Conservation (phyloP, 2,113 vertebrate genomes). For the Amblyopsis rosae region DNA sequence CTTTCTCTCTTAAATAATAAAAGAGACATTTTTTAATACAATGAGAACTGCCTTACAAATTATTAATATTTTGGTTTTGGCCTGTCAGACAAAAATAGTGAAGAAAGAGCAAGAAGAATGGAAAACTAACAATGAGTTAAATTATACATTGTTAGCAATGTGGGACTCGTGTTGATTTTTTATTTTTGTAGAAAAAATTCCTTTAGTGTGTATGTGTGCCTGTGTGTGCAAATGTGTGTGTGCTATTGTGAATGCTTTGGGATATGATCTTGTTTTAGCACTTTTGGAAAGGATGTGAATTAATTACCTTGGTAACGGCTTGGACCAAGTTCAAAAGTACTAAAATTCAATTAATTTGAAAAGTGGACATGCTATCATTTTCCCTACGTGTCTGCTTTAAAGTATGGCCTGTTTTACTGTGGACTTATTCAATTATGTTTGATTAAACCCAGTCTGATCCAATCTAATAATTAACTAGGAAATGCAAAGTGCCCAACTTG, state of each 20-base stretch:
- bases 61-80: slow-evolving; percentile 75
- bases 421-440: slow-evolving; percentile 84
- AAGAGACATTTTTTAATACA: slow-evolving; percentile 81
- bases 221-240: background rate
- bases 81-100: slow-evolving; percentile 67
- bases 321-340: slow-evolving; percentile 82
- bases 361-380: slow-evolving; percentile 83
- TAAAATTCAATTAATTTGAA: slow-evolving; percentile 84
- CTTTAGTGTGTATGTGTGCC: background rate
- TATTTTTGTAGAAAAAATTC: slow-evolving; percentile 28
- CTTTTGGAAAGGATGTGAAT: slow-evolving; percentile 73
- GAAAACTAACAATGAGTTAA: slow-evolving; percentile 68
- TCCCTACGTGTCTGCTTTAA: slow-evolving; percentile 75
- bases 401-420: slow-evolving; percentile 80
- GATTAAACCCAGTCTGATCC: slow-evolving; percentile 84
- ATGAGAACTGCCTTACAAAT: slow-evolving; percentile 69
- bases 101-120: slow-evolving; percentile 52
- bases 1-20: slow-evolving; percentile 82
- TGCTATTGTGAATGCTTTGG: slow-evolving; percentile 26
- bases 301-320: slow-evolving; percentile 74
- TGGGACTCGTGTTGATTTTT: slow-evolving; percentile 57
- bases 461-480: slow-evolving; percentile 85
- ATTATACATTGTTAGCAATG: slow-evolving; percentile 43
- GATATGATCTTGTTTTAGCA: slow-evolving; percentile 71
- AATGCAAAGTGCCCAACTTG: slow-evolving; percentile 78